These are phyloP conservation scores for Eueides isabella DNA, from an alignment of 1,140 invertebrate genomes.

Conservation along the genomic window DNA sequence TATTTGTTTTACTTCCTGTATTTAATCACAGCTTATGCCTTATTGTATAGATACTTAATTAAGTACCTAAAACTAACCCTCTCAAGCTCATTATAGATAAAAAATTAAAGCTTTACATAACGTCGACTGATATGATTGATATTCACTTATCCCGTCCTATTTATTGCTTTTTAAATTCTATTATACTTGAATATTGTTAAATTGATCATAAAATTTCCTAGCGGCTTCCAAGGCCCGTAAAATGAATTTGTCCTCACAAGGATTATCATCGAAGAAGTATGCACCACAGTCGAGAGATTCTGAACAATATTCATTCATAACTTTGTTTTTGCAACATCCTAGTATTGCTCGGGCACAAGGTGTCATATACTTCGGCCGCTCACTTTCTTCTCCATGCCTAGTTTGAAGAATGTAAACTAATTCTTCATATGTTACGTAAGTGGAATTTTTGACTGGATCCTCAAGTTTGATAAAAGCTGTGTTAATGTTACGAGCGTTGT, in stretches of 20 bases:
- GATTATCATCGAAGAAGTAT: slow-evolving; percentile 72
- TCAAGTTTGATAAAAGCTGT: slow-evolving; percentile 9
- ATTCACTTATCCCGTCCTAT: neutral
- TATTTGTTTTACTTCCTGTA: neutral
- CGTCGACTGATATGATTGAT: neutral
- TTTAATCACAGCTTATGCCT: slow-evolving; percentile 3
- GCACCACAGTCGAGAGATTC: slow-evolving; percentile 65
- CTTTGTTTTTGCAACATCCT: slow-evolving; percentile 58
- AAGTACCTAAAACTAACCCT: neutral
- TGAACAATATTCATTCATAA: slow-evolving; percentile 64
- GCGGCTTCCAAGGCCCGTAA: slow-evolving; percentile 63
- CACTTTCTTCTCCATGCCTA: slow-evolving; percentile 43
- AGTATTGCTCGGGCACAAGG: slow-evolving; percentile 71
- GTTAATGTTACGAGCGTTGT: slow-evolving; percentile 44
- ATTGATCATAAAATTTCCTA: slow-evolving; percentile 63
- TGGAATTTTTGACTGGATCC: slow-evolving; percentile 36
- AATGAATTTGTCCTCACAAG: slow-evolving; percentile 68
- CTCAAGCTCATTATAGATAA: neutral
- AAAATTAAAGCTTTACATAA: neutral
- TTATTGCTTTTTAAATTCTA: neutral
- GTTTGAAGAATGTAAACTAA: slow-evolving; percentile 57
- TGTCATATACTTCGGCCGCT: slow-evolving; percentile 51
- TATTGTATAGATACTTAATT: neutral
- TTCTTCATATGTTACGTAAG: slow-evolving; percentile 59
- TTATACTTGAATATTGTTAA: slow-evolving; percentile 35